A percentile compares a stretch with the other conserved stretches of the same genome.
phyloP scores from a whole-genome alignment of 1,140 invertebrate genomes.

The Euschistus heros region DNA sequence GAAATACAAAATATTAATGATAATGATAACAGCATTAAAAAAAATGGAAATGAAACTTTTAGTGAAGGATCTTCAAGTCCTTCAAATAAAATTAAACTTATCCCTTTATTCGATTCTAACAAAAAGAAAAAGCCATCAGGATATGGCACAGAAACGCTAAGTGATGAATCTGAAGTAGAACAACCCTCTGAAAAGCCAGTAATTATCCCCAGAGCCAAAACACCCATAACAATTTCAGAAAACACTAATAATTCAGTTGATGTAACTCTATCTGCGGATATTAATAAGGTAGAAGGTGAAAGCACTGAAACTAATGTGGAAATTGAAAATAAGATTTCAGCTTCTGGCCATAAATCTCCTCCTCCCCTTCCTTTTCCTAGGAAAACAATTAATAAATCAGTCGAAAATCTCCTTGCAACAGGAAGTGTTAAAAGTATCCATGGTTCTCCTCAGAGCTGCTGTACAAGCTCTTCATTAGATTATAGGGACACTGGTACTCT shows the following conservation, averaged over 20 bases:
- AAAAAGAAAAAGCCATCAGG: slow-evolving; percentile 15
- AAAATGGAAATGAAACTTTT: slow-evolving; percentile 11
- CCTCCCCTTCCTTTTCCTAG: neutral
- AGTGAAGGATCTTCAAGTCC: neutral
- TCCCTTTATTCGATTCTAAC: neutral
- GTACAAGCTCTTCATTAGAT: slow-evolving; percentile 21
- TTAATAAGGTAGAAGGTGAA: neutral
- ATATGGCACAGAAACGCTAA: slow-evolving; percentile 1
- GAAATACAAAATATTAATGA: neutral
- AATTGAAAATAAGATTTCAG: neutral
- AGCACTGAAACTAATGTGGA: neutral
- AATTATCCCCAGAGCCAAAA: too few species aligned
- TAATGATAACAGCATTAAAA: neutral
- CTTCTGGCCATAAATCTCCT: neutral
- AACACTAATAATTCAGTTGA: too few species aligned
- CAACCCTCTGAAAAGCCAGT: neutral
- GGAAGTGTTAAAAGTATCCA: neutral
- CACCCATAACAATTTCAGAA: too few species aligned
- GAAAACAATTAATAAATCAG: neutral
- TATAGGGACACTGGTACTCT: slow-evolving; percentile 19
- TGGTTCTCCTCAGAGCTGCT: slow-evolving; percentile 18
- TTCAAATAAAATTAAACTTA: slow-evolving; percentile 14
- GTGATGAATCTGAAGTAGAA: slow-evolving; percentile 1
- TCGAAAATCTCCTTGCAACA: neutral
- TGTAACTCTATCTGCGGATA: neutral